Evolutionary conservation across 2,888 invertebrate genomes (phyloP).

Genomic region (Idaea aversata): DNA sequence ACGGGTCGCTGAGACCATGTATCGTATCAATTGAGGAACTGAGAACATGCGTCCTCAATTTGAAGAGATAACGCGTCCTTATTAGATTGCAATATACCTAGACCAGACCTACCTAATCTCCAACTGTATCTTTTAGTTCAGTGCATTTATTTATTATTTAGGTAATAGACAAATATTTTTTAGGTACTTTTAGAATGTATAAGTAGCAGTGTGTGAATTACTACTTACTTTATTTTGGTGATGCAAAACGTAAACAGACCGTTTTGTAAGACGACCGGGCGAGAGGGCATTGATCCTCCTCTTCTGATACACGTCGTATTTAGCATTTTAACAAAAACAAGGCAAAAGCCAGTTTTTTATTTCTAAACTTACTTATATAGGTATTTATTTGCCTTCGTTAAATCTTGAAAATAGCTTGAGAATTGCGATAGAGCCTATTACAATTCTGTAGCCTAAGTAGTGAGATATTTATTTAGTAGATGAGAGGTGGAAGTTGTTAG

Average conservation of each 20-base stretch:
- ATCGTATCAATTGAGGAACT: conserved; percentile 57
- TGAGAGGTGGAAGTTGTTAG: conserved; percentile 52
- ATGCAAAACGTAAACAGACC: conserved; percentile 58
- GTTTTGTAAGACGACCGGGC: conserved; percentile 57
- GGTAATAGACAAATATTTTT: neutral
- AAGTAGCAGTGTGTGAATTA: conserved; percentile 30
- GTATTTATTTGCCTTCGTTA: neutral
- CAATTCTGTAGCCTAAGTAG: neutral
- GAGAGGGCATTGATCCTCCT: conserved; percentile 63
- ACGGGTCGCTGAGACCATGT: conserved; percentile 25
- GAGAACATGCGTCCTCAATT: conserved; percentile 42
- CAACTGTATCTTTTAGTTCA: conserved; percentile 8
- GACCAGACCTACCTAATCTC: conserved; percentile 13
- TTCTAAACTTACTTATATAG: neutral
- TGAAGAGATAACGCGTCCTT: conserved; percentile 42
- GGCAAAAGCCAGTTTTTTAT: neutral
- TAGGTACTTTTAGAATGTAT: conserved; percentile 7
- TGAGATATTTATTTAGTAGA: conserved; percentile 27
- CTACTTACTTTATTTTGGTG: conserved; percentile 51
- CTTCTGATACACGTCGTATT: conserved; percentile 41
- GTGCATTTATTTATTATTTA: neutral
- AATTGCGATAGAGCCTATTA: neutral
- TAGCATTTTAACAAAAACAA: conserved; percentile 24
- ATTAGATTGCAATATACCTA: conserved; percentile 31
- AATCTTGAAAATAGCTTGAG: neutral